Evolutionary conservation across 2,797 vertebrate genomes (phyloP), one percentile per base, ranked within the genome.

Genomic region (Manis pentadactyla): DNA sequence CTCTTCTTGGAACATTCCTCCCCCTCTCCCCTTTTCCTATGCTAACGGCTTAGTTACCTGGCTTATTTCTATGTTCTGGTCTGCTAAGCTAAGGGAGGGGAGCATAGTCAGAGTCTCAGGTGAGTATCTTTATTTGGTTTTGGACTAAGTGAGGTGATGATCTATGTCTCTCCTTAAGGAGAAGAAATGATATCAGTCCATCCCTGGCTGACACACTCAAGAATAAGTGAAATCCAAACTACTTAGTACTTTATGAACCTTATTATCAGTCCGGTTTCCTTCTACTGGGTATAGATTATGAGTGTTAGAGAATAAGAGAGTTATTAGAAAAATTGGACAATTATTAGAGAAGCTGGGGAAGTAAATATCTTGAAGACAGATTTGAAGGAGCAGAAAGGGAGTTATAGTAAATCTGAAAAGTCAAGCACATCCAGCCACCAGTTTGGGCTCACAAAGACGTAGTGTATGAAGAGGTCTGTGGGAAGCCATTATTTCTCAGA

Each of bases 1-100:
- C 49, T 83, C 66, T 87, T 87, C 73, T 83, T 86, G 19, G 83
- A 89, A 94, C 78, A 86, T 64, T 77, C 61, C 83, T 93, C 86
- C 75, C 93, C 66, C 49, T 68, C 39, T 79, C 66, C 42, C 23
- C 27, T 86, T 78, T 89, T 95, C 89, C 81, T 91, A 53, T 82
- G 59, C 61, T 86, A 94, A 46, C 89, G 95, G 81, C 64, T 93
- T 89, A 66, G 69, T 96, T 92, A 95, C 91, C 66, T 79, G 42
- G 51, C 34, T 82, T 90, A 79, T 64, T 93, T 46, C 42, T 82
- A 10, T 81, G 59, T 75, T 94, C 96, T 96, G 49, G 23, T 93
- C 78, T 92, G 49, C 13, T 83, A 29, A 25, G 59, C 37, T 94
- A 90, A 90, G 78, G 14, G 11, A 59, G 83, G 96, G 31, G n/a